These are phyloP conservation scores for Bombus confusus DNA, from an alignment of 1,140 invertebrate species.

Conservation along the genomic window DNA sequence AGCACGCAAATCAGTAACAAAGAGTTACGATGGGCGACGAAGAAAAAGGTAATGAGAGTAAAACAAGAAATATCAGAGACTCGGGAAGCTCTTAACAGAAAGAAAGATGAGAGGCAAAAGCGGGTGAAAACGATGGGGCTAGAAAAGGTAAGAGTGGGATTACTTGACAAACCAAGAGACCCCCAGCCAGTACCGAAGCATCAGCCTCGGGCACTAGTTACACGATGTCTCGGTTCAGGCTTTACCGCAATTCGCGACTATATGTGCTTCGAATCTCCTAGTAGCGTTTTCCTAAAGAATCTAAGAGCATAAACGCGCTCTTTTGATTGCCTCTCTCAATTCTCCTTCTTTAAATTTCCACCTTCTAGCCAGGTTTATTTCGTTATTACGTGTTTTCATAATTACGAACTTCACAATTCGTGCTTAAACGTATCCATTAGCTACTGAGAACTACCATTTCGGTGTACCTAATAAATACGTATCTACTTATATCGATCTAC, in stretches of 20 bases:
- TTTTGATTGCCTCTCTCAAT: neutral
- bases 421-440: constrained; percentile 72
- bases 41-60: constrained; percentile 23
- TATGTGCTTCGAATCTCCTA: constrained; percentile 24
- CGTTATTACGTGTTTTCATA: constrained; percentile 47
- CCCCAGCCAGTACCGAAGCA: constrained; percentile 34
- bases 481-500: constrained; percentile 22
- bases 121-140: constrained; percentile 40
- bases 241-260: constrained; percentile 27
- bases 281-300: constrained; percentile 39
- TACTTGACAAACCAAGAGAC: constrained; percentile 42
- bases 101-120: constrained; percentile 22
- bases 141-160: constrained; percentile 20
- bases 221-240: constrained; percentile 30
- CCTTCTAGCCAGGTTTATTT: constrained; percentile 57
- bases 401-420: constrained; percentile 63
- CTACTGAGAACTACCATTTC: neutral
- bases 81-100: constrained; percentile 4
- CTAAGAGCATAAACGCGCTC: neutral
- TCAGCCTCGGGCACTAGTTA: constrained; percentile 59
- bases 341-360: neutral
- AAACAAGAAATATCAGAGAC: constrained; percentile 11
- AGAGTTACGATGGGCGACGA: constrained; percentile 31
- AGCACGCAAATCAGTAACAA: constrained; percentile 63
- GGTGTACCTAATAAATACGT: neutral